phyloP scores from a whole-genome alignment of 2,797 vertebrate species.

The Microctenopoma stevenorrisi region DNA sequence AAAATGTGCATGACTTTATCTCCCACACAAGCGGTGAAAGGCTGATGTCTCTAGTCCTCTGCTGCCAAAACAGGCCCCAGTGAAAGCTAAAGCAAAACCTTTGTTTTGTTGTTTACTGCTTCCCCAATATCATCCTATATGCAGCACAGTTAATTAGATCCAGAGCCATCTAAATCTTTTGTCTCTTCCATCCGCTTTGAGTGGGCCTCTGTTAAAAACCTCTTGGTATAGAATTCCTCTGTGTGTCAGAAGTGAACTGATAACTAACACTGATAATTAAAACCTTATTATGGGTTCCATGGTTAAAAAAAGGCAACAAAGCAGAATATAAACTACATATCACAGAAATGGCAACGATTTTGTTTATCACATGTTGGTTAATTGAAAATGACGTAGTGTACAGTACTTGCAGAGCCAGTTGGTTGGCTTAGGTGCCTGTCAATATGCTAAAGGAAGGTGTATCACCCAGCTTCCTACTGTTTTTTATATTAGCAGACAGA shows the following conservation, averaged over 20 bases:
- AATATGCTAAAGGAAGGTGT: too few relatives aligned
- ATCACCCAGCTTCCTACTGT: too few relatives aligned
- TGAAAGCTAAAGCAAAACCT: conserved; percentile 39
- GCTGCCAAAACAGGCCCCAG: conserved; percentile 24
- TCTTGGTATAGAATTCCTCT: neutral
- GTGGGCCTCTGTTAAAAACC: conserved; percentile 28
- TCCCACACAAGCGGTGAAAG: conserved; percentile 14
- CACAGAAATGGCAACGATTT: too few relatives aligned
- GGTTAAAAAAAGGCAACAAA: conserved; percentile 1
- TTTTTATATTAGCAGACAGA: too few relatives aligned
- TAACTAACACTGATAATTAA: conserved; percentile 3
- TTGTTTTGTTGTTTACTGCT: conserved; percentile 34
- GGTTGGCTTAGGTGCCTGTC: neutral
- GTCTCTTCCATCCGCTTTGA: conserved; percentile 22
- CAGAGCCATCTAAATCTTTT: conserved; percentile 21
- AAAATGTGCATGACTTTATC: conserved; percentile 18
- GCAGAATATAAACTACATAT: neutral
- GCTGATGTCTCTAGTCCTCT: conserved; percentile 18
- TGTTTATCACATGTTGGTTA: too few relatives aligned
- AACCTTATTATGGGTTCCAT: conserved; percentile 16
- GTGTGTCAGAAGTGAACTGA: neutral
- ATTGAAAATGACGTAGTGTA: too few relatives aligned
- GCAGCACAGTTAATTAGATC: conserved; percentile 30
- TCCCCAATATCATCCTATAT: conserved; percentile 1
- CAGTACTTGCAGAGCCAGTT: too few relatives aligned